A percentile compares a stretch with the other conserved stretches of the same genome.
phyloP scores from a whole-genome alignment of 2,113 vertebrate genomes.

The Polyodon spathula region DNA sequence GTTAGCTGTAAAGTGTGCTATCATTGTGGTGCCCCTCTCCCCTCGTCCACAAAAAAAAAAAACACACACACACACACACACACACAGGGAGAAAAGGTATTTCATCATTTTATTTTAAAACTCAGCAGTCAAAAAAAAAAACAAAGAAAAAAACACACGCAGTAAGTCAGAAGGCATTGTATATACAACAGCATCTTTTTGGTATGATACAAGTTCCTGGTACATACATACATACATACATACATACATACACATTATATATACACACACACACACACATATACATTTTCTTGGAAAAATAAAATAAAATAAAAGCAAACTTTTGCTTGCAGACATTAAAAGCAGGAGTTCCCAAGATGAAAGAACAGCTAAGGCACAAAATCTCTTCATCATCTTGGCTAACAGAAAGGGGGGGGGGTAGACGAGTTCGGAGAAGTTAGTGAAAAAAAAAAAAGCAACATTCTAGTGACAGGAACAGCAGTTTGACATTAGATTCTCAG shows the following conservation, averaged over 20 bases:
- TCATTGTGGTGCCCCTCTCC: too few species aligned
- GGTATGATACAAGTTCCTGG: conserved; percentile 75
- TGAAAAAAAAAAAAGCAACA: conserved; percentile 77
- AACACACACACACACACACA: background rate
- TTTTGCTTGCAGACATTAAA: conserved; percentile 67
- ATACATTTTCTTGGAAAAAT: conserved; percentile 25
- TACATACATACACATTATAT: conserved; percentile 67
- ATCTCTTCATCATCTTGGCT: conserved; percentile 41
- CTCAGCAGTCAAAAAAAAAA: too few species aligned
- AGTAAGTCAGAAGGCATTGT: conserved; percentile 74
- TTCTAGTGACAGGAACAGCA: conserved; percentile 78
- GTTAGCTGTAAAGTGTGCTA: too few species aligned
- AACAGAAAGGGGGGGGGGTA: conserved; percentile 43
- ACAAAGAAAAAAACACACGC: too few species aligned
- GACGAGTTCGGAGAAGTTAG: conserved; percentile 69
- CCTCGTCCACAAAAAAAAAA: background rate
- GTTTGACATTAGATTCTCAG: conserved; percentile 63
- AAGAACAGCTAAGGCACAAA: conserved; percentile 93
- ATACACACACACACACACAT: conserved; percentile 73
- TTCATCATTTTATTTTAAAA: conserved; percentile 69
- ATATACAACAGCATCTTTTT: conserved; percentile 80
- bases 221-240: conserved; percentile 66
- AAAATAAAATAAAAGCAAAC: conserved; percentile 30
- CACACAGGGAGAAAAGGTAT: conserved; percentile 19
- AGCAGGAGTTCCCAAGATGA: conserved; percentile 49